phyloP scores from a whole-genome alignment of 2,113 vertebrate species.

The Campylorhamphus procurvoides region DNA sequence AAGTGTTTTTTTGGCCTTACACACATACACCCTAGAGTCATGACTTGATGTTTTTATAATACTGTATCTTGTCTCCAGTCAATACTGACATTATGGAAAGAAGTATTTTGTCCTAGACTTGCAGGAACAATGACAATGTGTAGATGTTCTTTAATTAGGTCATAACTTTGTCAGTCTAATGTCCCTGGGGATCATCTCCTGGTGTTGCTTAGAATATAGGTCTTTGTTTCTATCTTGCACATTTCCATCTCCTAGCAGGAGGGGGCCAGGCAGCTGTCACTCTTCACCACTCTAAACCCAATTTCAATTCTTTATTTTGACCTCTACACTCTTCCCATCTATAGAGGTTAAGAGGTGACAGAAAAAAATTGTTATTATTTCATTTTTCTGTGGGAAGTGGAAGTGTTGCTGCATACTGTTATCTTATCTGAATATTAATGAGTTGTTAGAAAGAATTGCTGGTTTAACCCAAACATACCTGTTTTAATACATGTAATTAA shows the following conservation, averaged over 20 bases:
- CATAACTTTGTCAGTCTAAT: neutral
- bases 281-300: neutral
- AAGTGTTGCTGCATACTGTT: neutral
- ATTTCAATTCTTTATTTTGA: conserved; percentile 26
- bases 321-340: neutral
- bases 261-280: neutral
- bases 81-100: neutral
- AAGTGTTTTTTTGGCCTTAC: neutral
- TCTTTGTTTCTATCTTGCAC: conserved; percentile 3
- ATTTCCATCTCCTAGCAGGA: neutral
- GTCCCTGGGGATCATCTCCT: neutral
- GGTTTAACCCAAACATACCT: neutral
- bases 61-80: neutral
- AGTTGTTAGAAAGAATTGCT: neutral
- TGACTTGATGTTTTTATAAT: accelerated
- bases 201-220: neutral
- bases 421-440: conserved; percentile 7
- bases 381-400: neutral
- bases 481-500: neutral
- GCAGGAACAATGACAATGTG: neutral
- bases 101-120: neutral
- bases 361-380: conserved; percentile 12
- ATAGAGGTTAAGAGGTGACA: conserved; percentile 14
- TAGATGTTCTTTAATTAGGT: conserved; percentile 40
- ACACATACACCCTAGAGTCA: neutral